Percentiles rank a stretch among this genome's conserved stretches.
These are phyloP conservation scores for Heloderma charlesbogerti DNA, from an alignment of 2,113 vertebrate genomes.

Conservation along the genomic window DNA sequence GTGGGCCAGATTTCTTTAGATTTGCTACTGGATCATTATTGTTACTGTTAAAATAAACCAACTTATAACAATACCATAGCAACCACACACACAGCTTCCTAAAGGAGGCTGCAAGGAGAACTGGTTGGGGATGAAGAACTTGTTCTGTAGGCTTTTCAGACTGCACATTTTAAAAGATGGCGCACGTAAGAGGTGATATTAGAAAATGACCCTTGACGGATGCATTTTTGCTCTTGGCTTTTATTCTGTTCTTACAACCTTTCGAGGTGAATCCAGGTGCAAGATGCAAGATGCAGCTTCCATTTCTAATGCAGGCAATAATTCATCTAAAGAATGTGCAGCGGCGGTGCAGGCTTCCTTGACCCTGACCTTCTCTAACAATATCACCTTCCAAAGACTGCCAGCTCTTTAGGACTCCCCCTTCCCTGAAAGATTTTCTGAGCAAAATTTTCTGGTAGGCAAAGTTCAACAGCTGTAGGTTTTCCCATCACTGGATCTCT, in stretches of 20 bases:
- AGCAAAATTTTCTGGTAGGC: not conserved
- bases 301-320: slow-evolving; percentile 58
- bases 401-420: not conserved
- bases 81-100: not conserved
- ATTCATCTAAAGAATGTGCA: slow-evolving; percentile 50
- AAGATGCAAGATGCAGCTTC: slow-evolving; percentile 53
- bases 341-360: not conserved
- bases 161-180: slow-evolving; percentile 47
- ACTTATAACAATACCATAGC: not conserved
- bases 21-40: not conserved
- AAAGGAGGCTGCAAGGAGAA: not conserved
- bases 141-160: slow-evolving; percentile 1
- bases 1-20: not conserved
- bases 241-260: slow-evolving; percentile 43
- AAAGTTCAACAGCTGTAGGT: slow-evolving; percentile 1
- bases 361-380: slow-evolving; percentile 10
- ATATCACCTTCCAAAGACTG: not conserved
- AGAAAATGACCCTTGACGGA: slow-evolving; percentile 63
- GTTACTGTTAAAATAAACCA: not conserved
- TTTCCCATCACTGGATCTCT: too few species aligned
- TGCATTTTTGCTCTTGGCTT: slow-evolving; percentile 57
- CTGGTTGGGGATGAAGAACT: slow-evolving; percentile 39
- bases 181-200: slow-evolving; percentile 40
- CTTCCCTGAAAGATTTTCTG: slow-evolving; percentile 18
- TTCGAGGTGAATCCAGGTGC: slow-evolving; percentile 51